phyloP scores from a whole-genome alignment of 2,888 invertebrate species.

The Sphaeridia pumilis region DNA sequence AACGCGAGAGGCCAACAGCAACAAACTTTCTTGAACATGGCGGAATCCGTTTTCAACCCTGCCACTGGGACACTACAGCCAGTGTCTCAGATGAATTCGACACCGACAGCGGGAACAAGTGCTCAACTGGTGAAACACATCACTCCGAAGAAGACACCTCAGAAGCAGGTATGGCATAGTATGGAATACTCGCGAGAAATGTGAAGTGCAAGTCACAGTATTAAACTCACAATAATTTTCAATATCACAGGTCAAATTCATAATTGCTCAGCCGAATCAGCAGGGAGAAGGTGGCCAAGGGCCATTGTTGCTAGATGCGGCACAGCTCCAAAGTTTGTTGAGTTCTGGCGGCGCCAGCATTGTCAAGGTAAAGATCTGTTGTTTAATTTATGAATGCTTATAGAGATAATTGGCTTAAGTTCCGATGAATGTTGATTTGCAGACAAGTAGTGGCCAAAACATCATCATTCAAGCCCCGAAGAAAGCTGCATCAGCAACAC shows the following conservation, averaged over 20 bases:
- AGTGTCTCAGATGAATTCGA: constrained; percentile 12
- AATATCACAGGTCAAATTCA: constrained; percentile 20
- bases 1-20: constrained; percentile 2
- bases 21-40: constrained; percentile 22
- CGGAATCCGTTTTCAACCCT: constrained; percentile 33
- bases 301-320: constrained; percentile 33
- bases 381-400: neutral
- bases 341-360: constrained; percentile 30
- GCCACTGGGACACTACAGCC: constrained; percentile 33
- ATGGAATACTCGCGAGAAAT: neutral
- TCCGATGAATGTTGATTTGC: neutral
- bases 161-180: neutral
- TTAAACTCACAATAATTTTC: neutral
- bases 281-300: constrained; percentile 20
- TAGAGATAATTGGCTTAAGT: neutral
- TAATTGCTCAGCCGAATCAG: constrained; percentile 24
- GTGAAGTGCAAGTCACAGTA: neutral
- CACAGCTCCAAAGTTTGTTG: constrained; percentile 31
- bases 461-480: constrained; percentile 34
- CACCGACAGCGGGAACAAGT: constrained; percentile 5
- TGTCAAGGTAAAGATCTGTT: constrained; percentile 5
- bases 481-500: no score
- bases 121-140: constrained; percentile 1
- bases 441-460: constrained; percentile 9
- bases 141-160: neutral